phyloP scores from a whole-genome alignment of 2,888 invertebrate species.

The Hirtodrosophila histrioides region DNA sequence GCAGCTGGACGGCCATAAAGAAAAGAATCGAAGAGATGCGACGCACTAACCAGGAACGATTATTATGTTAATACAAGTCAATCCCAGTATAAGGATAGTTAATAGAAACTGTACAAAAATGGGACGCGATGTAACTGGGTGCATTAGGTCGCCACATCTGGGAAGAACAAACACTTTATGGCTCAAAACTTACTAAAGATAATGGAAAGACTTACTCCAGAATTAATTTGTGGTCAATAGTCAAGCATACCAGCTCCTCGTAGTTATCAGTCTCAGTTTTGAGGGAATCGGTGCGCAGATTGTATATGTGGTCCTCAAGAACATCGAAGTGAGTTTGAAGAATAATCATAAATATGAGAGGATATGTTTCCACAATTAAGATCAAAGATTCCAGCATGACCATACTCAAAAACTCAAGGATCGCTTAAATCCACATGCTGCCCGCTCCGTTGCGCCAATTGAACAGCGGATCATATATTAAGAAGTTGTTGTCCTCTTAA shows the following conservation, averaged over 20 bases:
- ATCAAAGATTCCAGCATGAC: not conserved
- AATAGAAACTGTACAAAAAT: conserved; percentile 40
- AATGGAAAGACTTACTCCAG: conserved; percentile 28
- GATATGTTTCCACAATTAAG: conserved; percentile 26
- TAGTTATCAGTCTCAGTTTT: conserved; percentile 43
- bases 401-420: conserved; percentile 33
- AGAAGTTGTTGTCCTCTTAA: conserved; percentile 25
- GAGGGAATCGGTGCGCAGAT: conserved; percentile 32
- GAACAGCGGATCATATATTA: conserved; percentile 43
- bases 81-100: too few species aligned
- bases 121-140: conserved; percentile 17
- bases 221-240: conserved; percentile 54
- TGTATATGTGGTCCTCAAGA: conserved; percentile 45
- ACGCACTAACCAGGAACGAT: conserved; percentile 15
- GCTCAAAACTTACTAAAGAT: not conserved
- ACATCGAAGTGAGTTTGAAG: conserved; percentile 53
- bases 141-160: conserved; percentile 40
- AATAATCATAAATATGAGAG: conserved; percentile 23
- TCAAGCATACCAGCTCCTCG: conserved; percentile 47
- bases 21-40: conserved; percentile 52
- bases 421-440: conserved; percentile 25
- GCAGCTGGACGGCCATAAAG: conserved; percentile 20
- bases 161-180: too few species aligned
- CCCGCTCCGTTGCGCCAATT: conserved; percentile 41
- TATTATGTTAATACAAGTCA: too few species aligned